phyloP scores from a whole-genome alignment of 2,113 vertebrate species.

The Mungos mungo region DNA sequence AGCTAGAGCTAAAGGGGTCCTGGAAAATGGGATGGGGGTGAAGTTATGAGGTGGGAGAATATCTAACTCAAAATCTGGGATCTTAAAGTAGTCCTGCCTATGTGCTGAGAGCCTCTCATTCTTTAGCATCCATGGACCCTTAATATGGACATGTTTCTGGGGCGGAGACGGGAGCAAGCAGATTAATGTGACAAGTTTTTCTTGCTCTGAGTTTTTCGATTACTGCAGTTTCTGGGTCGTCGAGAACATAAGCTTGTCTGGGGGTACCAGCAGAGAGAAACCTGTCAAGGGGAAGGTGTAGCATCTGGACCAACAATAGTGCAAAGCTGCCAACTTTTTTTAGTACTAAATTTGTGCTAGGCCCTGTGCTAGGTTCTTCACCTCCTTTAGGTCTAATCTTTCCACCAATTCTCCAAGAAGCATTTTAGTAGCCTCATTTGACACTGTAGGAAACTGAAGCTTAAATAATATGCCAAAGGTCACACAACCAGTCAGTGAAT shows the following conservation, averaged over 20 bases:
- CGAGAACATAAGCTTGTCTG: background rate
- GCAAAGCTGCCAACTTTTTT: background rate
- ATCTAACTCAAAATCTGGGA: background rate
- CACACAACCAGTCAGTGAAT: background rate
- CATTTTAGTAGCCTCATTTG: conserved; percentile 11
- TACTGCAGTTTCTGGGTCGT: background rate
- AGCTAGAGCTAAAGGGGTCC: background rate
- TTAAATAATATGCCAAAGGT: background rate
- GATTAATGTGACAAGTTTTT: background rate
- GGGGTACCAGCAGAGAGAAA: background rate
- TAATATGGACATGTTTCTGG: background rate
- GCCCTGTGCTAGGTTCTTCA: background rate
- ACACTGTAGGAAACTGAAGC: background rate
- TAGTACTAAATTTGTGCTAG: background rate
- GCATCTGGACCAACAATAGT: background rate
- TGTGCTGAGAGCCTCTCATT: background rate
- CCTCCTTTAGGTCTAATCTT: background rate
- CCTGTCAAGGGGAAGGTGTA: background rate
- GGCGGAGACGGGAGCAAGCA: background rate
- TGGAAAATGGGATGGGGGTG: background rate
- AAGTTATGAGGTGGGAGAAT: background rate
- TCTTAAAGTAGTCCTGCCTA: background rate
- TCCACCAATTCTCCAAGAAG: background rate
- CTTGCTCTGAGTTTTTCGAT: background rate
- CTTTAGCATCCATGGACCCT: background rate